Evolutionary conservation across 2,797 vertebrate genomes (phyloP).

Genomic region (Muscicapa striata): DNA sequence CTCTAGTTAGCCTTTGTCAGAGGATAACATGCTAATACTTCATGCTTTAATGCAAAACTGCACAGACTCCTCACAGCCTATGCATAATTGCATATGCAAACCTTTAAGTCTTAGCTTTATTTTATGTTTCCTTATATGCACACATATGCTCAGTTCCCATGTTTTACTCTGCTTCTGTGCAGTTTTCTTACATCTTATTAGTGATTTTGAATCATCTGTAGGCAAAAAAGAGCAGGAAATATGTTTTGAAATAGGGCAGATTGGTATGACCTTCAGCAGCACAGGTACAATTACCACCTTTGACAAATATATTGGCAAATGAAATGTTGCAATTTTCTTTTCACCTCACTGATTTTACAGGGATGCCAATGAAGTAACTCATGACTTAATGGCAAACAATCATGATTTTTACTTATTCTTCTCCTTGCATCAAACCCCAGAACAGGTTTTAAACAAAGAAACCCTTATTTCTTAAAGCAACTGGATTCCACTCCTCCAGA

Average conservation of each 20-base stretch:
- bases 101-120: neutral
- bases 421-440: neutral
- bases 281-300: neutral
- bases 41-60: neutral
- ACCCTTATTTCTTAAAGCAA: neutral
- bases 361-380: neutral
- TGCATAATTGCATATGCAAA: neutral
- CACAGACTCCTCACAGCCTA: neutral
- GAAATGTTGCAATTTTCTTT: neutral
- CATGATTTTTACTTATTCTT: neutral
- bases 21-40: neutral
- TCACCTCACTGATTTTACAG: neutral
- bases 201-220: neutral
- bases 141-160: slow-evolving; percentile 14
- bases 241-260: neutral
- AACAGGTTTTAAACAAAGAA: slow-evolving; percentile 13
- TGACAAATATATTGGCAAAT: neutral
- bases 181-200: neutral
- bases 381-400: neutral
- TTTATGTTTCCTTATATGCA: neutral
- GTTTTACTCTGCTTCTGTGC: neutral
- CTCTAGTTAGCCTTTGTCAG: neutral
- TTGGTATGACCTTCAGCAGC: neutral
- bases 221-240: neutral
- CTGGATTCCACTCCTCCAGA: neutral